phyloP scores from a whole-genome alignment of 2,888 invertebrate species.

The Siphlonurus alternatus region DNA sequence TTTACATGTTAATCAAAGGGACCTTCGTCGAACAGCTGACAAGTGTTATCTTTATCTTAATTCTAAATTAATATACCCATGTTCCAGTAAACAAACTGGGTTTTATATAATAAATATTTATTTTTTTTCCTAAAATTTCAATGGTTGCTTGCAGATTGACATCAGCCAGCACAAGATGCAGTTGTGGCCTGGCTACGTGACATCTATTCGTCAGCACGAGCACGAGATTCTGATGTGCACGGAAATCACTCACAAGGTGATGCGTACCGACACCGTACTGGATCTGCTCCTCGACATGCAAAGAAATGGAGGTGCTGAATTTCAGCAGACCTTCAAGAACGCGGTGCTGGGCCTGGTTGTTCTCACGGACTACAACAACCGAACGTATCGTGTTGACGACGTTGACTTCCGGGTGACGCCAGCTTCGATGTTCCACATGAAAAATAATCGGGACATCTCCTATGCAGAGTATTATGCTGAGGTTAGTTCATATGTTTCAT shows the following conservation, averaged over 20 bases:
- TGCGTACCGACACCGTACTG: slow-evolving; percentile 56
- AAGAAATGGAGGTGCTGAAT: neutral
- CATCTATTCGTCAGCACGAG: slow-evolving; percentile 74
- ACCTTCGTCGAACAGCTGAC: no score
- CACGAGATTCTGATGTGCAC: slow-evolving; percentile 54
- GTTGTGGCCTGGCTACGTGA: no score
- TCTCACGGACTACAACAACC: slow-evolving; percentile 64
- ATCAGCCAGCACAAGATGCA: slow-evolving; percentile 46
- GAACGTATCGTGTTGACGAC: no score
- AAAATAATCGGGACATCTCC: slow-evolving; percentile 33
- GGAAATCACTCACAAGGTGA: slow-evolving; percentile 69
- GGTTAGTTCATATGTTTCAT: no score
- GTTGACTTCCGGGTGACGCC: slow-evolving; percentile 46
- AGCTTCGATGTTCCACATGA: slow-evolving; percentile 37
- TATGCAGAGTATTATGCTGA: slow-evolving; percentile 47
- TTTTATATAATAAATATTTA: no score
- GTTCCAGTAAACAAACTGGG: no score
- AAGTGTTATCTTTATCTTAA: no score
- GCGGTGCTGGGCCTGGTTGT: slow-evolving; percentile 37
- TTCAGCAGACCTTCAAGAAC: slow-evolving; percentile 13
- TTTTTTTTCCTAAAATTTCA: no score
- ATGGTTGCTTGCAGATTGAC: slow-evolving; percentile 33
- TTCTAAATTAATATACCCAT: no score
- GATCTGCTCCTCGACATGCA: slow-evolving; percentile 36
- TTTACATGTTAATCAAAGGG: no score